Percentiles rank a stretch among this genome's conserved stretches.
These are phyloP conservation scores for Drosophila suzukii DNA, from an alignment of 1,140 invertebrate genomes.

Conservation along the genomic window DNA sequence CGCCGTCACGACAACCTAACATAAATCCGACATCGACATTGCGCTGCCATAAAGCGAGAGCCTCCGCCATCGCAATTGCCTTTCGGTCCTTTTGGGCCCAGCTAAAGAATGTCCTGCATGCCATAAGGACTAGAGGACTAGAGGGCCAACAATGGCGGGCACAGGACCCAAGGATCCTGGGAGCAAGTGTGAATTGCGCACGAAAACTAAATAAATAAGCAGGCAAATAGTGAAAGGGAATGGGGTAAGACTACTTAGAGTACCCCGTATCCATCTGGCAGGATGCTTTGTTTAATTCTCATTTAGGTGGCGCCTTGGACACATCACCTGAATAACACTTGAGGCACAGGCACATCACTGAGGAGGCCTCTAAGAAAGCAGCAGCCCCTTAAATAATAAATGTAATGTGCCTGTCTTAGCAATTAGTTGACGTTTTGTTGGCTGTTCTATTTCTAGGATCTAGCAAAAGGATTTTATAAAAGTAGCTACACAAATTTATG, in stretches of 20 bases:
- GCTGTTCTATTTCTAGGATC: conserved; percentile 45
- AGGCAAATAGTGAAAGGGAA: conserved; percentile 19
- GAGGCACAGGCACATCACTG: conserved; percentile 23
- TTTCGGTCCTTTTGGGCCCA: background rate
- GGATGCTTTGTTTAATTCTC: conserved; percentile 77
- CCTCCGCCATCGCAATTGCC: conserved; percentile 13
- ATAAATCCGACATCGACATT: conserved; percentile 66
- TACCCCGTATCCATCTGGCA: conserved; percentile 12
- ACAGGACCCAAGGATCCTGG: conserved; percentile 29
- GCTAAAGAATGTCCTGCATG: conserved; percentile 28
- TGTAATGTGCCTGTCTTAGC: conserved; percentile 58
- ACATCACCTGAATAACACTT: conserved; percentile 36
- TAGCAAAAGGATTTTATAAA: conserved; percentile 16
- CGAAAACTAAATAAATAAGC: conserved; percentile 64
- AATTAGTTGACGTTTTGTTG: conserved; percentile 48
- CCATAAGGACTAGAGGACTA: conserved; percentile 4
- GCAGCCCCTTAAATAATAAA: conserved; percentile 57
- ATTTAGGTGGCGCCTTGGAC: conserved; percentile 61
- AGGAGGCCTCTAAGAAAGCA: conserved; percentile 36
- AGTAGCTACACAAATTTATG: background rate
- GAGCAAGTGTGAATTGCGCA: conserved; percentile 54
- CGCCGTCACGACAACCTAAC: conserved; percentile 66
- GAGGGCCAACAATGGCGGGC: conserved; percentile 33
- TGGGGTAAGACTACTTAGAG: background rate
- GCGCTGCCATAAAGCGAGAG: conserved; percentile 36